Conservation (phyloP, 2,113 vertebrate species). For the Xenopus tropicalis region UCB_Xtro_10.0 CM004445.2:65405001-65405500, state of each 20-base stretch:
- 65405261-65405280: conserved; percentile 60
- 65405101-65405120: not conserved
- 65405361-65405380: conserved; percentile 48
- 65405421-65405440: not conserved
- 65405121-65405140: not conserved
- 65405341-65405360: conserved; percentile 50
- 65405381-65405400: conserved; percentile 52
- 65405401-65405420: conserved; percentile 27
- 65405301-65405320: conserved; percentile 57
- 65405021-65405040: not conserved
- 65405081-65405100: not conserved
- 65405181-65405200: conserved; percentile 83
- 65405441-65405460: no score
- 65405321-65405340: conserved; percentile 57
- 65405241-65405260: conserved; percentile 64
- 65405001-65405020: not conserved
- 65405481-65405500: no score
- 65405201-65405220: conserved; percentile 87
- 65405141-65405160: not conserved
- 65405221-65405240: conserved; percentile 76
- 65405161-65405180: not conserved
- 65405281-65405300: conserved; percentile 68
- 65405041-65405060: not conserved
- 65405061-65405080: not conserved
- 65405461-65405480: no score